These are phyloP conservation scores for Sterrhoptilus dennistouni DNA, from an alignment of 2,113 vertebrate genomes.

Conservation along the genomic window DNA sequence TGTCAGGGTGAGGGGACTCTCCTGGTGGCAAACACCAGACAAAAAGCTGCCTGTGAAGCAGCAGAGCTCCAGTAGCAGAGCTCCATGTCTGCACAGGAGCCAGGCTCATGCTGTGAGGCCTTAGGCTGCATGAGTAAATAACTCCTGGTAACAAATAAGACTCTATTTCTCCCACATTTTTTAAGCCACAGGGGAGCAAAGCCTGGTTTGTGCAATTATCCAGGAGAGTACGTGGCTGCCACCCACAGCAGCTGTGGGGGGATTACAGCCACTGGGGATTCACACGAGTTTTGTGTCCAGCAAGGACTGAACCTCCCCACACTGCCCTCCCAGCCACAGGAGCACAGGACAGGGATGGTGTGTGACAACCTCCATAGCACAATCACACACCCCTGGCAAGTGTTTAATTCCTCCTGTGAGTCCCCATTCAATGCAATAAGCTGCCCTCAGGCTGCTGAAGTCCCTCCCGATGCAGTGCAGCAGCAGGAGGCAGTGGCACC, in stretches of 20 bases:
- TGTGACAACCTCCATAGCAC: background rate
- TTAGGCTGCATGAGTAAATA: background rate
- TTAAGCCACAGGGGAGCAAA: background rate
- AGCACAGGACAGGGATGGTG: background rate
- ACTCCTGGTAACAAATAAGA: background rate
- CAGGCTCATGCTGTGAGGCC: background rate
- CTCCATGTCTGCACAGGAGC: background rate
- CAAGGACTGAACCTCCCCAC: background rate
- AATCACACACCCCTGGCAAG: background rate
- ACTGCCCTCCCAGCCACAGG: background rate
- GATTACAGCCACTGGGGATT: background rate
- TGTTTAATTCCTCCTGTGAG: background rate
- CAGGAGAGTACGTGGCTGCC: background rate
- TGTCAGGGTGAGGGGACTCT: background rate
- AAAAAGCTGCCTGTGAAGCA: rapidly evolving
- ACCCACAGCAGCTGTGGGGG: background rate
- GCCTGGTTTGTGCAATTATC: background rate
- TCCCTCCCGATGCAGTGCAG: background rate
- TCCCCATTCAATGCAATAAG: background rate
- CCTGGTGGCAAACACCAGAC: rapidly evolving
- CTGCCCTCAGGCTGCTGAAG: background rate
- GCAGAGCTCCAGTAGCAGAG: background rate
- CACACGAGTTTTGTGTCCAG: rapidly evolving
- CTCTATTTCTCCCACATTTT: background rate
- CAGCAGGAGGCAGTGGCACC: background rate